Evolutionary conservation across 2,797 vertebrate species (phyloP).

Genomic region (Coreius guichenoti): DNA sequence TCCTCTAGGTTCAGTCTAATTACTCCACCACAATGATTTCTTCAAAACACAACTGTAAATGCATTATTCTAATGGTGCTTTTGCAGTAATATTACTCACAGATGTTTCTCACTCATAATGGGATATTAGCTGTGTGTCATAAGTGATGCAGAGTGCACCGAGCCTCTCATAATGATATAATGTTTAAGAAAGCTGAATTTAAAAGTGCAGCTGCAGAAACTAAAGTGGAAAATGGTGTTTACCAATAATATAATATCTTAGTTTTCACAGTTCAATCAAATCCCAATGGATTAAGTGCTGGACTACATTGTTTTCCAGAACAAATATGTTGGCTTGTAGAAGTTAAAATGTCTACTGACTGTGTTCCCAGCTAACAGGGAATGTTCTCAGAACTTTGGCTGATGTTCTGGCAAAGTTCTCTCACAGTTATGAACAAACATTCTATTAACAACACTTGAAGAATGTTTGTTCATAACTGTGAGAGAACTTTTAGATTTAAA

Average conservation of each 20-base stretch:
- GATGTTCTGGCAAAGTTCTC: not conserved
- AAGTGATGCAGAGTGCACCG: not conserved
- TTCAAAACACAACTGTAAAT: slow-evolving; percentile 13
- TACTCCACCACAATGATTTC: not conserved
- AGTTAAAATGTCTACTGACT: not conserved
- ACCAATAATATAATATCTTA: not conserved
- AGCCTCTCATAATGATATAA: not conserved
- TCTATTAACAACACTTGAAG: too few species aligned
- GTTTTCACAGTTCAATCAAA: not conserved
- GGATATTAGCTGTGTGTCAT: slow-evolving; percentile 62
- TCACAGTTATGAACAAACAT: not conserved
- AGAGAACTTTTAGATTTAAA: too few species aligned
- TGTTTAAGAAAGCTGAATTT: not conserved
- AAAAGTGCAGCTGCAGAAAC: not conserved
- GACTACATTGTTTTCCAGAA: not conserved
- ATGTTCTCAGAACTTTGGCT: not conserved
- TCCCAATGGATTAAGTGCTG: not conserved
- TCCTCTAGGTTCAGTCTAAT: slow-evolving; percentile 22
- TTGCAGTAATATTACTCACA: slow-evolving; percentile 51
- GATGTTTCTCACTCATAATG: slow-evolving; percentile 53
- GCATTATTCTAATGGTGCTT: slow-evolving; percentile 38
- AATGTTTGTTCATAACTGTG: too few species aligned
- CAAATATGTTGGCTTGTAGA: not conserved
- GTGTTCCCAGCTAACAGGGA: not conserved
- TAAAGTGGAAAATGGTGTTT: not conserved